Conservation (phyloP, 1,140 invertebrate species). For the Anagrus nilaparvatae region DNA sequence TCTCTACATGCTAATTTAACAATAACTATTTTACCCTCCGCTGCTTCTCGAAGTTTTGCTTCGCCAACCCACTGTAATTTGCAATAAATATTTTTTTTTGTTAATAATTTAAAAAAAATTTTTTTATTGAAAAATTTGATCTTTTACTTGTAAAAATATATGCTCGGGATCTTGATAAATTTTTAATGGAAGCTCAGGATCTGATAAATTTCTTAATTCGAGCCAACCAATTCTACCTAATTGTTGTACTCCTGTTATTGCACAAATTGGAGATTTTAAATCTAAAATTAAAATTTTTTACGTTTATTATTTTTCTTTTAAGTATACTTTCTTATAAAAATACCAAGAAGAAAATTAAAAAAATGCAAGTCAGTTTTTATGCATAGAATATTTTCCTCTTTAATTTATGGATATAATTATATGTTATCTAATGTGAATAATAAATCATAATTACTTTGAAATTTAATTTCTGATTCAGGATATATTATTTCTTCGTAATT, state of each 20-base stretch:
- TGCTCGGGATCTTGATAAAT: slow-evolving; percentile 68
- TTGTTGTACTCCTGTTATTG: slow-evolving; percentile 73
- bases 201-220: slow-evolving; percentile 61
- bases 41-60: slow-evolving; percentile 53
- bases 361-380: too few relatives aligned
- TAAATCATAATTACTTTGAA: slow-evolving; percentile 64
- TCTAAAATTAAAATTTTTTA: slow-evolving; percentile 39
- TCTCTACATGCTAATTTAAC: slow-evolving; percentile 72
- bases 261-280: slow-evolving; percentile 69
- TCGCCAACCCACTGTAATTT: slow-evolving; percentile 70
- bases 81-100: background rate
- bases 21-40: slow-evolving; percentile 69
- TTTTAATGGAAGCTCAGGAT: slow-evolving; percentile 67
- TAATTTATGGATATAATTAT: too few relatives aligned
- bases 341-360: too few relatives aligned
- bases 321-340: too few relatives aligned
- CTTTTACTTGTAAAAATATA: slow-evolving; percentile 62
- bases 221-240: slow-evolving; percentile 65
- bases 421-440: too few relatives aligned
- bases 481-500: slow-evolving; percentile 76
- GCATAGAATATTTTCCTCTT: too few relatives aligned
- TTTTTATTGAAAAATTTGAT: slow-evolving; percentile 3
- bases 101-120: slow-evolving; percentile 10
- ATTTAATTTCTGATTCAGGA: slow-evolving; percentile 72
- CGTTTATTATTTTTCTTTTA: background rate